Conservation (phyloP, 2,113 vertebrate genomes). For the Myotis yumanensis region DNA sequence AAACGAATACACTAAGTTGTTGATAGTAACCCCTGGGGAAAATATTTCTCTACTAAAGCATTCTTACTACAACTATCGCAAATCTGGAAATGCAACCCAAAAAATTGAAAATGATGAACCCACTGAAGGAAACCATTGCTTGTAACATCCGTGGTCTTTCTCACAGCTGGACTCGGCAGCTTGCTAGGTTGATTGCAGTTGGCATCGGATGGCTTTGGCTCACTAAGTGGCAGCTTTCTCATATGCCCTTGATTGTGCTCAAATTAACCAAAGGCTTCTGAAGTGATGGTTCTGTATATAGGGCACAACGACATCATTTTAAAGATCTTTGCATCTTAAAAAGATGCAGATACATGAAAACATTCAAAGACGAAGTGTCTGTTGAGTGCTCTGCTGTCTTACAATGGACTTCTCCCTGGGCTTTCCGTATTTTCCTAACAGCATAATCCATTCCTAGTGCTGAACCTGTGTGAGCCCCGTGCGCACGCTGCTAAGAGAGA, state of each 20-base stretch:
- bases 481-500: not conserved
- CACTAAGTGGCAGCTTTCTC: constrained; percentile 82
- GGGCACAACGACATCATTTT: constrained; percentile 55
- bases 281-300: constrained; percentile 77
- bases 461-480: not conserved
- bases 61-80: constrained; percentile 81
- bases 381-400: not conserved
- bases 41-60: constrained; percentile 79
- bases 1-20: constrained; percentile 83
- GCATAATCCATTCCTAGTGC: not conserved
- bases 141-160: constrained; percentile 78
- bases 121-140: constrained; percentile 83
- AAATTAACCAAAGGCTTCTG: constrained; percentile 85
- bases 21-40: constrained; percentile 82
- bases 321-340: constrained; percentile 78
- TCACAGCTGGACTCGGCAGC: constrained; percentile 87
- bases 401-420: not conserved
- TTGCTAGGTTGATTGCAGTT: constrained; percentile 85
- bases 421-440: not conserved
- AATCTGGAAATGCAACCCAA: constrained; percentile 85
- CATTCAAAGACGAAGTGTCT: constrained; percentile 60
- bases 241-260: constrained; percentile 80
- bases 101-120: constrained; percentile 86
- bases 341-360: constrained; percentile 64
- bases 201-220: constrained; percentile 84